Conservation (phyloP, 2,113 vertebrate species). For the Dasyprocta punctata region DNA sequence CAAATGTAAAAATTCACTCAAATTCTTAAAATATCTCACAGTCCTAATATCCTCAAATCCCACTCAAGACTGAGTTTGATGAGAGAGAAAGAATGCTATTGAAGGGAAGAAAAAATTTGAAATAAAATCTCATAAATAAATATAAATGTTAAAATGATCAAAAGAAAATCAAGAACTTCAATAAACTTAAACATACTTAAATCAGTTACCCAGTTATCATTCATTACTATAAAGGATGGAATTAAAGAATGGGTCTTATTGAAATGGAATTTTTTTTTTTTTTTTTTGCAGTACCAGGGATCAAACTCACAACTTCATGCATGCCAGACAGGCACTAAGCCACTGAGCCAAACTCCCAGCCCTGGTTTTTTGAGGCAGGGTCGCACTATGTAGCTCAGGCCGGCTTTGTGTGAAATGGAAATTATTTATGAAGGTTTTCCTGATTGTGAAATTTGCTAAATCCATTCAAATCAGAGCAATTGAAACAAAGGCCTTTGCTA, state of each 20-base stretch:
- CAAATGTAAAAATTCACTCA: constrained; percentile 32
- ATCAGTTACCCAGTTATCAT: neutral
- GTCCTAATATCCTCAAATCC: neutral
- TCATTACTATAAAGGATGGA: neutral
- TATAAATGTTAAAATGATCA: neutral
- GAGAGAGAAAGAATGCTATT: neutral
- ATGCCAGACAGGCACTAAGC: too few species aligned
- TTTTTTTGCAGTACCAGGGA: too few species aligned
- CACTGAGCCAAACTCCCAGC: too few species aligned
- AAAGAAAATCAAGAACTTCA: constrained; percentile 16
- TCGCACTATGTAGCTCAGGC: too few species aligned
- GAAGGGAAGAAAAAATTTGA: neutral
- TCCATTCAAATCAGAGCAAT: neutral
- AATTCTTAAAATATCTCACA: neutral
- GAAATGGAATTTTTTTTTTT: too few species aligned
- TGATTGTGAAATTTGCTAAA: neutral
- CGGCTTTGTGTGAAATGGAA: constrained; percentile 17
- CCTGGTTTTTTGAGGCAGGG: too few species aligned
- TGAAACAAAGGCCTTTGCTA: neutral
- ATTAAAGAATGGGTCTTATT: neutral
- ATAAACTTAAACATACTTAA: neutral
- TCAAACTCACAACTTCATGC: too few species aligned
- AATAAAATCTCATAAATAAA: constrained; percentile 19
- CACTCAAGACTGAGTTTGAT: neutral
- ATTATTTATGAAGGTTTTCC: neutral